Percentiles rank a stretch among this genome's conserved stretches.
phyloP scores from a whole-genome alignment of 2,797 vertebrate species.

The Xyrichtys novacula region DNA sequence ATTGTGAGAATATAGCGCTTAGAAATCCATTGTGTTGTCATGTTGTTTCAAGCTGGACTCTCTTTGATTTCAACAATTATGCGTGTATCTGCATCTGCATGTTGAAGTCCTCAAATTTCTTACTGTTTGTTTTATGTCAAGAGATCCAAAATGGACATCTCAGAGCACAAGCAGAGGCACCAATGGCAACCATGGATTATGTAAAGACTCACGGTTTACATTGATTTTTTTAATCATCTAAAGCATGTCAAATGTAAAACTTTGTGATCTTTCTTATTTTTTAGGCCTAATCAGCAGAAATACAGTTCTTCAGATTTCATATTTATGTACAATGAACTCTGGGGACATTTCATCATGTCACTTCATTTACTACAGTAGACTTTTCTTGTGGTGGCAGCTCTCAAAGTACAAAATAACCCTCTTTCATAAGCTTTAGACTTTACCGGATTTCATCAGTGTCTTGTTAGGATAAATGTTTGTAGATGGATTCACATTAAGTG shows the following conservation, averaged over 20 bases:
- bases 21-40: constrained; percentile 38
- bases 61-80: constrained; percentile 25
- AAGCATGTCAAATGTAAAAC: not conserved
- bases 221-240: not conserved
- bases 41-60: constrained; percentile 54
- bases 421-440: constrained; percentile 23
- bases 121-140: constrained; percentile 18
- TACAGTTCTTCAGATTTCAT: constrained; percentile 28
- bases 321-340: not conserved
- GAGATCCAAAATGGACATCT: constrained; percentile 24
- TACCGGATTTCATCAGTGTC: constrained; percentile 16
- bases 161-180: constrained; percentile 16
- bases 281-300: constrained; percentile 15
- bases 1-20: constrained; percentile 64
- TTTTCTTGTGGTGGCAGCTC: constrained; percentile 81
- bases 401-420: constrained; percentile 61
- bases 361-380: constrained; percentile 21
- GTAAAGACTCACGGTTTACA: constrained; percentile 20
- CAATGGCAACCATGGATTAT: not conserved
- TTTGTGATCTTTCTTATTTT: constrained; percentile 18
- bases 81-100: constrained; percentile 15
- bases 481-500: constrained; percentile 30
- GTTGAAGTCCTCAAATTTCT: constrained; percentile 25
- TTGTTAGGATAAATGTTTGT: constrained; percentile 35
- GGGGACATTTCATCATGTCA: not conserved